Evolutionary conservation across 2,797 vertebrate species (phyloP), one percentile per base, ranked within the genome.

Genomic region (Artibeus jamaicensis): DNA sequence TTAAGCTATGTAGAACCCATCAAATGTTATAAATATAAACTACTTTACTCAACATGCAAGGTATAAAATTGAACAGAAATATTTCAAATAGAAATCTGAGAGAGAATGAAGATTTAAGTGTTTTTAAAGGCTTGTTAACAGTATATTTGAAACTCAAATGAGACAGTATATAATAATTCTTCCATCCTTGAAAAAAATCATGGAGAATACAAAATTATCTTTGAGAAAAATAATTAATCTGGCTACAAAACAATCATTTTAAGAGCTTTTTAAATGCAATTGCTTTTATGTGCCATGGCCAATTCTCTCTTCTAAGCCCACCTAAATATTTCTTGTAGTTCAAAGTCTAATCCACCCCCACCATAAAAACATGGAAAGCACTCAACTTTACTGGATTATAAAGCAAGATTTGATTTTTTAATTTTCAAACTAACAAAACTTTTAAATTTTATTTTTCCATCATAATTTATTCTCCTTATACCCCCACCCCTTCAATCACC

Each of bases 41-140:
- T 53, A 93, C 46, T 37, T 97, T 91, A 88, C 86, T 95, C 86
- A 92, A 44, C 39, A 84, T 70, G 46, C 76, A 92, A 74, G 44
- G n/a, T 26, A 85, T 96, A 96, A 73, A 92, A 93, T 5, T 70
- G 39, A 97, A 85, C 39, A 95, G 74, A 92, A 93, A 86, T 95
- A 94, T 83, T 97, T 95, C 78, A 94, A 92, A 88, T 88, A 83
- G 77, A 97, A 93, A 89, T 88, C 42, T 92, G 77, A 96, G 29
- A 81, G 77, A 96, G 29, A 73, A 89, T 73, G 5, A 67, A 78
- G 15, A 88, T 88, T 68, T 87, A 95, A 86, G 48, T 83, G 24
- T 48, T 86, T 94, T 68, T 18, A 89, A 93, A 93, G 34, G 65
- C 65, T 93, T 93, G 29, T 68, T 87, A 92, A 87, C 26, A 46